Conservation (phyloP, 2,888 invertebrate species). For the Lepidochitona cinerea region DNA sequence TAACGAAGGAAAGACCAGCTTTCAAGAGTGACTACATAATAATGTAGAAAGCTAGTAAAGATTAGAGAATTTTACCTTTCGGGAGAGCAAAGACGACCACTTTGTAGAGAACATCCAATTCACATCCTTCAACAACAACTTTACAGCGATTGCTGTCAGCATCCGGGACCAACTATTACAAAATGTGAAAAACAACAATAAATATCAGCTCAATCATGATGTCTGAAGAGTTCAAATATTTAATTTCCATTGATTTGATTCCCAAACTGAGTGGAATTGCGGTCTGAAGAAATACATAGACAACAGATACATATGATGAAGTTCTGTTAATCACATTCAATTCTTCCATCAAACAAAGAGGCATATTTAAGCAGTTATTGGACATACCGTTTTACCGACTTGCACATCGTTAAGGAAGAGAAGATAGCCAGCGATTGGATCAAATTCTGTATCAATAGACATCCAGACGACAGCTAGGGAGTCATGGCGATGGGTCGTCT, state of each 20-base stretch:
- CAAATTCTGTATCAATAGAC: conserved; percentile 53
- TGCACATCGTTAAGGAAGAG: conserved; percentile 69
- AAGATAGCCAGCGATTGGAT: conserved; percentile 65
- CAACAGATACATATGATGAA: too few relatives aligned
- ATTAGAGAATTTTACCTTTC: conserved; percentile 48
- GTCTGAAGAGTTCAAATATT: too few relatives aligned
- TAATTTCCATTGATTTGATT: too few relatives aligned
- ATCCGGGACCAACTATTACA: conserved; percentile 59
- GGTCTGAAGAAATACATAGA: too few relatives aligned
- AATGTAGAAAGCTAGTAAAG: too few relatives aligned
- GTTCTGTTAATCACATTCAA: too few relatives aligned
- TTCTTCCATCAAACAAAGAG: too few relatives aligned
- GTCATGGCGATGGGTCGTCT: conserved; percentile 56
- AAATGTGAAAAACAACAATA: background rate
- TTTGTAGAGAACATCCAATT: conserved; percentile 56
- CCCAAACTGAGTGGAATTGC: too few relatives aligned
- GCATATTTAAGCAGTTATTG: background rate
- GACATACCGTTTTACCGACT: conserved; percentile 65
- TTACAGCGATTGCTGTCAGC: conserved; percentile 66
- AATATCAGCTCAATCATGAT: background rate
- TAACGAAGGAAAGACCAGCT: too few relatives aligned
- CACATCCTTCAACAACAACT: conserved; percentile 68
- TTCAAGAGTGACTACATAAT: too few relatives aligned
- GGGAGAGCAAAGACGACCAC: conserved; percentile 65
- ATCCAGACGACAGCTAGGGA: conserved; percentile 68